Percentiles rank a stretch among this genome's conserved stretches.
Conservation (phyloP, 2,888 invertebrate species). For the Mechanitis messenoides region DNA sequence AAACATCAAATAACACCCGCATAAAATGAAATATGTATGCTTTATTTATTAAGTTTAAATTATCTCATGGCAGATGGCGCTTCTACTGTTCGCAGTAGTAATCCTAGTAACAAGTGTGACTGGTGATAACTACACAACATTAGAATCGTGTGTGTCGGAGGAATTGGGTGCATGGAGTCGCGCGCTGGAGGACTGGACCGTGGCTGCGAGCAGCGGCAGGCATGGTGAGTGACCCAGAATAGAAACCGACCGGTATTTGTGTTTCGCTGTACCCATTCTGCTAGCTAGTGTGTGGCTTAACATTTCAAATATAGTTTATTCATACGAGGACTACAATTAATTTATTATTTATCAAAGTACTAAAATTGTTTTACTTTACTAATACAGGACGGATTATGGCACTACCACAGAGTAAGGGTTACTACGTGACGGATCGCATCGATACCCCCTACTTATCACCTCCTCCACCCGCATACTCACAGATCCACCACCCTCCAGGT, state of each 20-base stretch:
- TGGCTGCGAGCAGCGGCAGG: slow-evolving; percentile 52
- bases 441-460: slow-evolving; percentile 43
- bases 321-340: too few relatives aligned
- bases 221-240: slow-evolving; percentile 43
- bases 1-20: not conserved
- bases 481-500: slow-evolving; percentile 17
- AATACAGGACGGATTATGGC: slow-evolving; percentile 62
- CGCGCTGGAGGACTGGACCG: slow-evolving; percentile 80
- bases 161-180: slow-evolving; percentile 76
- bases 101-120: slow-evolving; percentile 27
- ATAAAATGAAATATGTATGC: too few relatives aligned
- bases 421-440: slow-evolving; percentile 66
- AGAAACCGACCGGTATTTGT: not conserved
- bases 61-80: slow-evolving; percentile 18
- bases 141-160: slow-evolving; percentile 33
- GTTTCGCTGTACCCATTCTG: too few relatives aligned
- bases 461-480: slow-evolving; percentile 27
- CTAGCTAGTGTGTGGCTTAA: too few relatives aligned
- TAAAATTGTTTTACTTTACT: too few relatives aligned
- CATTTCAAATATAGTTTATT: too few relatives aligned
- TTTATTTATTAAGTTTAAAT: not conserved
- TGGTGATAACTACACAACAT: slow-evolving; percentile 37
- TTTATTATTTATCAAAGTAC: too few relatives aligned
- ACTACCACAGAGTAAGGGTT: slow-evolving; percentile 58
- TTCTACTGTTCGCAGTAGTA: slow-evolving; percentile 16